A percentile compares a stretch with the other conserved stretches of the same genome.
phyloP scores from a whole-genome alignment of 2,888 invertebrate genomes.

The Esperia sulphurella region DNA sequence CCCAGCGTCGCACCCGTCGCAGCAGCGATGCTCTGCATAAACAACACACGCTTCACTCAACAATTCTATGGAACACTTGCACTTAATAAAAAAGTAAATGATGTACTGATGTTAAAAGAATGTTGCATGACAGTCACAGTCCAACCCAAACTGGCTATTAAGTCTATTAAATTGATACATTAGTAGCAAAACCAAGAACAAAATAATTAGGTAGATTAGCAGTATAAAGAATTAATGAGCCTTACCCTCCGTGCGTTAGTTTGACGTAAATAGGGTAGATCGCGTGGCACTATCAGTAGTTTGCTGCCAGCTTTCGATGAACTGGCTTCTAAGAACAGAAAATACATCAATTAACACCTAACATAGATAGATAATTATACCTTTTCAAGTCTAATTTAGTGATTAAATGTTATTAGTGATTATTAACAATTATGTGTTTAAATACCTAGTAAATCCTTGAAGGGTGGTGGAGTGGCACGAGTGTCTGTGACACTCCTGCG shows the following conservation, averaged over 20 bases:
- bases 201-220: not conserved
- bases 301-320: constrained; percentile 64
- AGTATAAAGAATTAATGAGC: constrained; percentile 7
- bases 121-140: too few species aligned
- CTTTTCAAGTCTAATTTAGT: not conserved
- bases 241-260: constrained; percentile 75
- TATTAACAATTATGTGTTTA: constrained; percentile 11
- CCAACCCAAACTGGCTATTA: too few species aligned
- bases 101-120: too few species aligned
- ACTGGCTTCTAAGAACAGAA: constrained; percentile 54
- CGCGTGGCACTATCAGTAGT: constrained; percentile 68
- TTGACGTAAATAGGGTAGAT: constrained; percentile 73
- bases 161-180: too few species aligned
- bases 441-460: constrained; percentile 60
- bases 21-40: constrained; percentile 69
- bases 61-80: not conserved
- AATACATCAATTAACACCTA: not conserved
- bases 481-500: constrained; percentile 44
- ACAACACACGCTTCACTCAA: not conserved
- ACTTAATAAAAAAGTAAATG: too few species aligned
- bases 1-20: constrained; percentile 78
- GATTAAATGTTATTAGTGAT: constrained; percentile 2
- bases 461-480: constrained; percentile 51
- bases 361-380: not conserved
- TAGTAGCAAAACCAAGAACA: not conserved